A percentile compares a stretch with the other conserved stretches of the same genome.
Conservation (phyloP, 2,888 invertebrate species). For the Ennomos quercinarius region DNA sequence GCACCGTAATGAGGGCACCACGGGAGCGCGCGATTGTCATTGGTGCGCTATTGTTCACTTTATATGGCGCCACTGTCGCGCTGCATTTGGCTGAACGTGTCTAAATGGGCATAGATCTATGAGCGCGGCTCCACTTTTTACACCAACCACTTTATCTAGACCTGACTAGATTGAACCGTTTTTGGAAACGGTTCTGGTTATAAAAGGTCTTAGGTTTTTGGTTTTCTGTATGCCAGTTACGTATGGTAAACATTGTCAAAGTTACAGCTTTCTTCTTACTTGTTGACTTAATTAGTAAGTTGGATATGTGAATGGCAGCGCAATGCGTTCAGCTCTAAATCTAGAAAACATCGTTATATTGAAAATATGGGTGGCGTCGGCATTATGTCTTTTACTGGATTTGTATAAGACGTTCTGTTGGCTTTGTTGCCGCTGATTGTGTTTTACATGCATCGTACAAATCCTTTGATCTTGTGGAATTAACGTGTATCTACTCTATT, state of each 20-base stretch:
- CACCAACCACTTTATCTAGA: constrained; percentile 53
- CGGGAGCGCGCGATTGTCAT: constrained; percentile 73
- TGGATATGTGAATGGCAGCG: constrained; percentile 85
- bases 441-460: constrained; percentile 37
- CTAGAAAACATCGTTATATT: constrained; percentile 78
- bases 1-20: constrained; percentile 71
- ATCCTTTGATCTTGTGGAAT: constrained; percentile 22
- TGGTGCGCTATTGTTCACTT: constrained; percentile 81
- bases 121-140: constrained; percentile 75
- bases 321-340: constrained; percentile 77
- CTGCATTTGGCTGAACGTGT: constrained; percentile 72
- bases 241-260: constrained; percentile 84
- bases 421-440: constrained; percentile 51
- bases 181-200: constrained; percentile 16
- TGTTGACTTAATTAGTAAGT: constrained; percentile 84
- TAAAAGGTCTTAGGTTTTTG: constrained; percentile 54
- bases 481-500: constrained; percentile 25
- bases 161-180: constrained; percentile 29
- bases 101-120: constrained; percentile 83
- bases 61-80: constrained; percentile 78
- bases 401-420: constrained; percentile 53
- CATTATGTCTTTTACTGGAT: constrained; percentile 52
- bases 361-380: constrained; percentile 76
- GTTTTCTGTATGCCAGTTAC: constrained; percentile 66
- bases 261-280: constrained; percentile 81